phyloP scores from a whole-genome alignment of 2,888 invertebrate genomes.

The Drosophila fungiperda region DNA sequence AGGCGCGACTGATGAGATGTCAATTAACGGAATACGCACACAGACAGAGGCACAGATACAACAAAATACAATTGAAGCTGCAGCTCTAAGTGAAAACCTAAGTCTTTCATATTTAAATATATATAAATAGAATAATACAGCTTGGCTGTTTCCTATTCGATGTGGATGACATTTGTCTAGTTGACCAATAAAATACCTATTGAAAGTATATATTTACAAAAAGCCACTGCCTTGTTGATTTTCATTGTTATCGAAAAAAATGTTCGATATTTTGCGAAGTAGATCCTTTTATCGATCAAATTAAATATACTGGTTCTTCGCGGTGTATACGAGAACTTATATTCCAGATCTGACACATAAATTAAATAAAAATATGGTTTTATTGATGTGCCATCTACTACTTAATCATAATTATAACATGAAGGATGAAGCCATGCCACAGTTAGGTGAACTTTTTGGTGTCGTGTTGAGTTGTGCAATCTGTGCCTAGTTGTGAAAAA shows the following conservation, averaged over 20 bases:
- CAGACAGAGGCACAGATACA: not conserved
- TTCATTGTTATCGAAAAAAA: not conserved
- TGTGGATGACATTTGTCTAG: too few species aligned
- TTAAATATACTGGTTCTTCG: not conserved
- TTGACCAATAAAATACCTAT: not conserved
- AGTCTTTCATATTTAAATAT: not conserved
- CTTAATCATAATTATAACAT: not conserved
- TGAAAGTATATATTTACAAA: not conserved
- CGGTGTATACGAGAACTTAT: not conserved
- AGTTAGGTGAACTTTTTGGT: not conserved
- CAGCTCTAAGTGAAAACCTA: not conserved
- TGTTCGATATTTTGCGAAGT: not conserved
- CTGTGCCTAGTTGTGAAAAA: not conserved
- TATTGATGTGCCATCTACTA: not conserved
- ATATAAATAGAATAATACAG: not conserved
- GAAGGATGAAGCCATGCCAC: not conserved
- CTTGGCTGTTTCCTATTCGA: not conserved
- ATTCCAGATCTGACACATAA: not conserved
- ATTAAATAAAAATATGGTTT: too few species aligned
- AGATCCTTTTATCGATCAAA: not conserved
- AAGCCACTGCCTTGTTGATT: too few species aligned
- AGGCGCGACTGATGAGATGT: constrained; percentile 23
- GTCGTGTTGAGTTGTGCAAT: not conserved
- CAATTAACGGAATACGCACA: constrained; percentile 23
- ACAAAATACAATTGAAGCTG: not conserved